Conservation (phyloP, 2,113 vertebrate species). For the Prietella phreatophila region DNA sequence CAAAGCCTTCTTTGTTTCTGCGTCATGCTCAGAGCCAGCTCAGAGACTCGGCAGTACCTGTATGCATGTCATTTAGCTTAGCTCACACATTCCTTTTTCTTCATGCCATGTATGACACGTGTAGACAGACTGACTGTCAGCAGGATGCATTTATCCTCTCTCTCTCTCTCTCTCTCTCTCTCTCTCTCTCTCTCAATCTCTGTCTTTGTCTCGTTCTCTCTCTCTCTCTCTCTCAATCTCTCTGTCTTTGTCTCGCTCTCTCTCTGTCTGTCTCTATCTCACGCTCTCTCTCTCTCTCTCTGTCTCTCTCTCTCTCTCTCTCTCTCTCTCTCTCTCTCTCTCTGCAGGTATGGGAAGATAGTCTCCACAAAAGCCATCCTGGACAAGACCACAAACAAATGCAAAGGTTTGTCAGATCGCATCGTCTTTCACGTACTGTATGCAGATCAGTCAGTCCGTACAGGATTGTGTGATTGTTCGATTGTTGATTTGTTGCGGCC, state of each 20-base stretch:
- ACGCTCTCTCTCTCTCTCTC: no score
- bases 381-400: constrained; percentile 99
- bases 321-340: not conserved
- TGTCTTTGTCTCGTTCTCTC: not conserved
- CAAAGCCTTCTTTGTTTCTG: constrained; percentile 43
- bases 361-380: constrained; percentile 98
- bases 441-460: no score
- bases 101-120: constrained; percentile 21
- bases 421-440: not conserved
- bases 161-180: constrained; percentile 3
- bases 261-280: not conserved
- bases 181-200: constrained; percentile 27
- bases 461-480: no score
- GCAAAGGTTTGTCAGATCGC: constrained; percentile 84
- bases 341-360: constrained; percentile 94
- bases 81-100: constrained; percentile 37
- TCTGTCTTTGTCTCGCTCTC: not conserved
- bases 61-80: constrained; percentile 28
- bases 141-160: constrained; percentile 31
- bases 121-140: constrained; percentile 28
- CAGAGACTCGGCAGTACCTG: not conserved
- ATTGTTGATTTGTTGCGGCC: no score
- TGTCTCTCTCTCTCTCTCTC: not conserved
- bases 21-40: not conserved
- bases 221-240: not conserved